Conservation (phyloP, 2,888 invertebrate genomes). For the Phalera bucephala region DNA sequence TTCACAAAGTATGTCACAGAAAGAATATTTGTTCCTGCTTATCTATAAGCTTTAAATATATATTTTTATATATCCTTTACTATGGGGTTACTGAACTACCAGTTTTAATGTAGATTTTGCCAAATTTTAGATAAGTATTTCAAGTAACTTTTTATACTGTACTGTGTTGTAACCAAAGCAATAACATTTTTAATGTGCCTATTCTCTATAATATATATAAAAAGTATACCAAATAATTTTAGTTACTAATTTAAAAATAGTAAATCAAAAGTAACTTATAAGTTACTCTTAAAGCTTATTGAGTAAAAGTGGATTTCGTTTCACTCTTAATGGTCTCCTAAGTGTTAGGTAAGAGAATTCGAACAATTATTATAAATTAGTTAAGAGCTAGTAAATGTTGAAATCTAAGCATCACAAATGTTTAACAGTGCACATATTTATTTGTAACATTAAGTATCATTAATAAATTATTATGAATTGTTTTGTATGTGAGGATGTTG, state of each 20-base stretch:
- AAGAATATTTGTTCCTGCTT: slow-evolving; percentile 59
- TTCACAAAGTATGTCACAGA: slow-evolving; percentile 54
- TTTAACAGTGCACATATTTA: slow-evolving; percentile 40
- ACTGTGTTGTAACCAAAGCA: slow-evolving; percentile 81
- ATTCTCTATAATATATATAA: slow-evolving; percentile 58
- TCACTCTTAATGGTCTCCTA: slow-evolving; percentile 52
- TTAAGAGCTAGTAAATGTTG: slow-evolving; percentile 26
- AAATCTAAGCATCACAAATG: slow-evolving; percentile 51
- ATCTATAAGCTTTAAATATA: slow-evolving; percentile 61
- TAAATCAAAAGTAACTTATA: slow-evolving; percentile 26
- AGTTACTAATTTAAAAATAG: slow-evolving; percentile 46
- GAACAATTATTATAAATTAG: slow-evolving; percentile 54
- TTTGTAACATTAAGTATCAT: slow-evolving; percentile 27
- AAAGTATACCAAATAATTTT: slow-evolving; percentile 68
- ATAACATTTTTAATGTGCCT: slow-evolving; percentile 77
- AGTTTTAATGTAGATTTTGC: slow-evolving; percentile 65
- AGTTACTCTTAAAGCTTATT: slow-evolving; percentile 1
- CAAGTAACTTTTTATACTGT: slow-evolving; percentile 66
- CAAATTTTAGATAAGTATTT: slow-evolving; percentile 76
- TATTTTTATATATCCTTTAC: slow-evolving; percentile 68
- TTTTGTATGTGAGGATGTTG: slow-evolving; percentile 15
- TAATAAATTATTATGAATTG: slow-evolving; percentile 24
- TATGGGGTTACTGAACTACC: slow-evolving; percentile 52
- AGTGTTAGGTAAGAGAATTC: slow-evolving; percentile 47
- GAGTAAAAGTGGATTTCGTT: slow-evolving; percentile 7